phyloP scores from a whole-genome alignment of 2,113 vertebrate species.

The Dicentrarchus labrax region DNA sequence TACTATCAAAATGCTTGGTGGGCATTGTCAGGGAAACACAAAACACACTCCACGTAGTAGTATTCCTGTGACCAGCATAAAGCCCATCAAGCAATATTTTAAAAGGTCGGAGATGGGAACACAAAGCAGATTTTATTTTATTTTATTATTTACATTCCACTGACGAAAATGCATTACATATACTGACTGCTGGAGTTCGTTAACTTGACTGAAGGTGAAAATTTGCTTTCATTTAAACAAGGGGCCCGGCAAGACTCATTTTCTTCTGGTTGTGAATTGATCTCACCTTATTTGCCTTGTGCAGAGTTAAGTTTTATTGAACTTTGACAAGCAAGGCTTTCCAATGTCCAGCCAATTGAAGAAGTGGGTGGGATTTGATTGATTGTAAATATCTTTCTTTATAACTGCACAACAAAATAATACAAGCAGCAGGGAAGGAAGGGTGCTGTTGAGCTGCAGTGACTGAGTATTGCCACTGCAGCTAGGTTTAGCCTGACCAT shows the following conservation, averaged over 20 bases:
- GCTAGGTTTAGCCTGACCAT: background rate
- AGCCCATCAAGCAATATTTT: background rate
- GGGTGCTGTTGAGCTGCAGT: slow-evolving; percentile 1
- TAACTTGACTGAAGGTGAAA: background rate
- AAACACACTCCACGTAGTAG: background rate
- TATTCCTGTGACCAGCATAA: slow-evolving; percentile 8
- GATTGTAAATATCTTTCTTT: slow-evolving; percentile 6
- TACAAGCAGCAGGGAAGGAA: background rate
- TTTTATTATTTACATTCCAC: background rate
- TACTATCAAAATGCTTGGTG: slow-evolving; percentile 56
- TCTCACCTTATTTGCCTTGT: background rate
- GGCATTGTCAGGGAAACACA: slow-evolving; percentile 43
- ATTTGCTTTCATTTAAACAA: background rate
- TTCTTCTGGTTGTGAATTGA: background rate
- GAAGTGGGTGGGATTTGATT: slow-evolving; percentile 1
- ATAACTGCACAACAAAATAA: background rate
- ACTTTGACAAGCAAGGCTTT: background rate
- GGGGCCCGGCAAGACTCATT: background rate
- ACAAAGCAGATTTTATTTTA: background rate
- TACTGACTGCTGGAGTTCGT: background rate
- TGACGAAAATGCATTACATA: background rate
- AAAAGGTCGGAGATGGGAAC: background rate
- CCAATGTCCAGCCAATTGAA: background rate
- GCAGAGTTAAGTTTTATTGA: background rate
- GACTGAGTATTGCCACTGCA: background rate